Evolutionary conservation across 2,797 vertebrate genomes (phyloP), one percentile per base, ranked within the genome.

Genomic region (Eulemur mongoz): DNA sequence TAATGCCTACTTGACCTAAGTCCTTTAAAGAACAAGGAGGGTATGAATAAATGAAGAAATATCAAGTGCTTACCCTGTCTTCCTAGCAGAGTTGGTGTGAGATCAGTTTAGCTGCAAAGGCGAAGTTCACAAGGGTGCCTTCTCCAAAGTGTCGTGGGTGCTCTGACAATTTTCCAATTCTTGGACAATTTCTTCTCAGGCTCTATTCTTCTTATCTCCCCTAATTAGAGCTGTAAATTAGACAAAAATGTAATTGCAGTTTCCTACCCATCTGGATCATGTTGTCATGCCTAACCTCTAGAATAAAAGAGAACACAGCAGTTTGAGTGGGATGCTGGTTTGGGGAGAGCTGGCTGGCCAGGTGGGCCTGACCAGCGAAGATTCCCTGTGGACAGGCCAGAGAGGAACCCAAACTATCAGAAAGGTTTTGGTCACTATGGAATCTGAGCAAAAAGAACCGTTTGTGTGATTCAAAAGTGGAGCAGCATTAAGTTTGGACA

Each of bases 151-250:
- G 23, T 61, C 32, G 15, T 61, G 30, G 2, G 1, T 18, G 40
- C 0, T 45, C 80, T 76, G 70, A 67, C 15, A 72, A 4, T 54
- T 91, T 95, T 88, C 35, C 13, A 30, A 50, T 35, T 89, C 43
- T 82, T 82, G n/a, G 57, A 80, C 25, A 52, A 32, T 76, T 93
- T 95, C 38, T 57, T 35, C 38, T 84, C 30, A 40, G 8, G 38
- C 52, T 93, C 69, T 92, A 0, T 75, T 75, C 93, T 89, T 75
- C n/a, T 95, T 78, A 91, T 80, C 32, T 91, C 7, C 38, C n/a
- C 94, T 93, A 79, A 93, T 82, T 88, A 85, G 40, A 95, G 8
- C 35, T 93, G 17, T 79, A 61, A 76, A 63, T 89, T 86, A 90
- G 38, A 72, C 5, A 80, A 25, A 70, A 57, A 35, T 27, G 11